Evolutionary conservation across 2,888 invertebrate species (phyloP), one percentile per base, ranked within the genome.

Genomic region (Agriotes lineatus): DNA sequence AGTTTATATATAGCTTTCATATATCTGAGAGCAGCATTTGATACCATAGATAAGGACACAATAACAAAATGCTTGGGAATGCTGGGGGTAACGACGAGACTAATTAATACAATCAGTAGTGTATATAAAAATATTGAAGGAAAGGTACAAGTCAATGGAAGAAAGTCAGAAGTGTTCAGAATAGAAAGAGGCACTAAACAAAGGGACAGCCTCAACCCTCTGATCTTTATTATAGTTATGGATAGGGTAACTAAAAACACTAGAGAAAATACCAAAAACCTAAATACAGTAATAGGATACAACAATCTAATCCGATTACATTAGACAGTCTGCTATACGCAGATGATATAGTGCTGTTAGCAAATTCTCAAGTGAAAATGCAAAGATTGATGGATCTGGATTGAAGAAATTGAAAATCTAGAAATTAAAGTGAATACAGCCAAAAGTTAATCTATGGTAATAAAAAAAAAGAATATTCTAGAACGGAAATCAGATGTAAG

Each of bases 361-460:
- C 37, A 37, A n/a, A 37, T n/a, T 37, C 37, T n/a, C 37, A n/a
- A 37, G n/a, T n/a, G 12, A 37, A 37, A 37, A 37, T 37, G 37
- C 10, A 37, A 37, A 37, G 37, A 37, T 10, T 10, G 9, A 37
- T 37, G 5, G 12, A 37, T 37, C 37, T 37, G 37, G 37, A 10
- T 10, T 3, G 7, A 25, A 25, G 25, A 25, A 25, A 25, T 25
- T 25, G 25, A 25, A 25, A 25, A 5, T 7, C 7, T 25, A 25
- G 7, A 25, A 25, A 25, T 25, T 3, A 7, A 37, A 37, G 37
- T 37, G 10, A 37, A 37, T 10, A 37, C 37, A 37, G n/a, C 37
- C n/a, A 37, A 37, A 3, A 10, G 37, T 37, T 3, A 37, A 37
- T 10, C n/a, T 37, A 37, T 7, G 12, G 37, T 37, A 37, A 37